Conservation (phyloP, 2,797 vertebrate species). For the Melanotaenia parkinsoni region DNA sequence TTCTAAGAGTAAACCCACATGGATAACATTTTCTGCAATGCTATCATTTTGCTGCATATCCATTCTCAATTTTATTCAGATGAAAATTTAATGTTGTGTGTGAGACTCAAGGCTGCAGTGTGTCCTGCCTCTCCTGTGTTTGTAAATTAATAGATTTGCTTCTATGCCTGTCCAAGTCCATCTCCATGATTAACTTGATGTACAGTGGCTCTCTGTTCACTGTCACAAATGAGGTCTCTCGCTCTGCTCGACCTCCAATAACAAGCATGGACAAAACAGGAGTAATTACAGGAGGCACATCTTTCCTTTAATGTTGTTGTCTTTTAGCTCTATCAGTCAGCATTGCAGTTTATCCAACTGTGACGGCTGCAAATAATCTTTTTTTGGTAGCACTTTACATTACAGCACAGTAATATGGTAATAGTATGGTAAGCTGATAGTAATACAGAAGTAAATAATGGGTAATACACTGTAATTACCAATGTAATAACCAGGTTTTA, state of each 20-base stretch:
- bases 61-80: slow-evolving; percentile 27
- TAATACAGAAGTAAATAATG: no score
- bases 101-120: slow-evolving; percentile 6
- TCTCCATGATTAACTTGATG: slow-evolving; percentile 7
- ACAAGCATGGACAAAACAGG: slow-evolving; percentile 11
- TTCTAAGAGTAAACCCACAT: slow-evolving; percentile 7
- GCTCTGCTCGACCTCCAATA: slow-evolving; percentile 24
- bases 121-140: neutral
- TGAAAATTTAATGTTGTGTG: slow-evolving; percentile 17
- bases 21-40: slow-evolving; percentile 16
- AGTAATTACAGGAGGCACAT: slow-evolving; percentile 4
- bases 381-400: neutral
- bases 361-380: slow-evolving; percentile 14
- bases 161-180: slow-evolving; percentile 5
- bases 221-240: slow-evolving; percentile 16
- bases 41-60: neutral
- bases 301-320: slow-evolving; percentile 13
- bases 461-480: no score
- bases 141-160: slow-evolving; percentile 4
- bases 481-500: no score
- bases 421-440: no score
- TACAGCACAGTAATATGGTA: no score
- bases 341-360: slow-evolving; percentile 8
- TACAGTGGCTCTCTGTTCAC: neutral
- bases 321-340: slow-evolving; percentile 6